Base-by-base conservation (phyloP, 2,797 vertebrate genomes). In the Luscinia megarhynchos region DNA sequence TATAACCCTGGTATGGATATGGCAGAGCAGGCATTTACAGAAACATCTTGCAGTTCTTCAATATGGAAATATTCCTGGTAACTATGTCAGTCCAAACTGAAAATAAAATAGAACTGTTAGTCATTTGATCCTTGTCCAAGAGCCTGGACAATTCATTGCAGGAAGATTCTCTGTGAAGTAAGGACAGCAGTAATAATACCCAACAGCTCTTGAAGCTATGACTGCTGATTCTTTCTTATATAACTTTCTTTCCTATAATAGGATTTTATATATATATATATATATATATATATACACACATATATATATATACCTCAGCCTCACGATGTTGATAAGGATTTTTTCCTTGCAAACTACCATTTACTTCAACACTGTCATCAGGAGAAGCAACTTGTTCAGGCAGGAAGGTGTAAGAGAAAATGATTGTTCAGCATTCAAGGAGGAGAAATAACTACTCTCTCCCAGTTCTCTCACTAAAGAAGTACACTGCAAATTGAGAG, bases 51-150 rank as follows among this genome's bases (percentile, higher is more conserved):
- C 50, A 68, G 34, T 41, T n/a, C 30, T 87, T 93, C 86, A 74
- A 13, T 76, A 84, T 1, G 4, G 32, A 86, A 84, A 26, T 94
- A 82, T 82, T 95, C 54, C 53, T 80, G 41, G 38, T 73, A 89
- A 84, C 83, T 77, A 23, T 55, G 83, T 79, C 94, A 91, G 70
- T n/a, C 36, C 85, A 86, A 90, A 82, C 84, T 93, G 95, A 93
- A 94, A 94, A 91, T 91, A 96, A 81, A 84, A 55, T 13, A 6
- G 41, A 89, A 84, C 22, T 68, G 46, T 93, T 87, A 78, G 55
- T 66, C 79, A 91, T 36, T 67, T 6, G 17, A 88, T 57, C 15
- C 34, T 36, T 50, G 53, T 62, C 85, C 74, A 86, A 82, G 77
- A 90, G 43, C 40, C 38, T 59, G 80, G 78, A 55, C 79, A 95